These are phyloP conservation scores for Drosophila sulfurigaster DNA, from an alignment of 1,140 invertebrate species.

Conservation along the genomic window DNA sequence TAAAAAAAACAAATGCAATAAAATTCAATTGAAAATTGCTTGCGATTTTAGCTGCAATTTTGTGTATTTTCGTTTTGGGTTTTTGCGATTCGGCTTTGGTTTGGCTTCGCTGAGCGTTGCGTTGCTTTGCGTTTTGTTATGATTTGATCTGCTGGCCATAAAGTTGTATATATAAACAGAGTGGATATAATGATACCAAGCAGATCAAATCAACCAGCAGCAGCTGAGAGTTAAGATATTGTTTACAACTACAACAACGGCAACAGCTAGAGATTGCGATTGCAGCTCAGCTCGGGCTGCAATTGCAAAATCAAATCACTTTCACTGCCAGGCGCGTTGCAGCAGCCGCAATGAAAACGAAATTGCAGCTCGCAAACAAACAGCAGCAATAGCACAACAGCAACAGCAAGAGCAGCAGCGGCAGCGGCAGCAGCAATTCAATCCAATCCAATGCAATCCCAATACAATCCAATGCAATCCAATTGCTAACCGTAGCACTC, in stretches of 20 bases:
- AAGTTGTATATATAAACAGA: constrained; percentile 34
- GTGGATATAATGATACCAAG: constrained; percentile 62
- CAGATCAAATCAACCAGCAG: constrained; percentile 43
- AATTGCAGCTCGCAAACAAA: constrained; percentile 46
- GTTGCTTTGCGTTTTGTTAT: constrained; percentile 35
- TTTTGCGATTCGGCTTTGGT: constrained; percentile 50
- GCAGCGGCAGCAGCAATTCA: not conserved
- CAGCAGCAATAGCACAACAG: constrained; percentile 21
- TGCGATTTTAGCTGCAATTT: constrained; percentile 54
- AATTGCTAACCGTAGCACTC: constrained; percentile 49
- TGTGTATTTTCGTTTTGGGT: constrained; percentile 55
- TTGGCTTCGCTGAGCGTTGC: constrained; percentile 41
- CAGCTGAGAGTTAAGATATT: constrained; percentile 55
- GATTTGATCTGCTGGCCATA: constrained; percentile 36
- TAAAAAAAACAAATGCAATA: constrained; percentile 52
- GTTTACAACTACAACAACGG: constrained; percentile 28
- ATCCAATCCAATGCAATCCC: constrained; percentile 36
- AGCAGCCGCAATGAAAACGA: constrained; percentile 46
- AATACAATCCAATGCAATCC: constrained; percentile 35
- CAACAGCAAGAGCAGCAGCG: constrained; percentile 25
- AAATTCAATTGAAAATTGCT: constrained; percentile 58
- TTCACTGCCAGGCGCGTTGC: constrained; percentile 73
- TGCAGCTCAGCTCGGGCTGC: constrained; percentile 47
- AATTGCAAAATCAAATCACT: constrained; percentile 84
- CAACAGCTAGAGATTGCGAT: constrained; percentile 26